These are phyloP conservation scores for Rhopilema esculentum DNA, from an alignment of 30 jellyfish, hydroid and myxozoan genomes.

Conservation along the genomic window DNA sequence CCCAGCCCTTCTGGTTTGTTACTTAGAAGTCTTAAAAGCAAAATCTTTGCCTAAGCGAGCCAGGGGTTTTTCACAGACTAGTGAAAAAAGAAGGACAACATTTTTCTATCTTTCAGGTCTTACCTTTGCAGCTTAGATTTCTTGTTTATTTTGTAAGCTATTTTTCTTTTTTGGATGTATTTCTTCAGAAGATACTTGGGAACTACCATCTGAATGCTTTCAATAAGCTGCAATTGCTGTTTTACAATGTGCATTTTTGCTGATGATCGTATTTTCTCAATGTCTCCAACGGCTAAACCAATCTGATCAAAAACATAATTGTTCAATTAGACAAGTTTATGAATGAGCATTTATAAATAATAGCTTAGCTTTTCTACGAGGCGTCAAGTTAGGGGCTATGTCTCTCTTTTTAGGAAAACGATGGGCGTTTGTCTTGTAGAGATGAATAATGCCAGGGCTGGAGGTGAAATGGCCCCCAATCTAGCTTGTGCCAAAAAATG, in stretches of 20 bases:
- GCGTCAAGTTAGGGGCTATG: too few relatives aligned
- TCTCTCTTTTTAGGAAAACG: too few relatives aligned
- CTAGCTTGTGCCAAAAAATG: too few relatives aligned
- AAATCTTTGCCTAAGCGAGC: too few relatives aligned
- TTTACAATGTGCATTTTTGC: constrained; percentile 2
- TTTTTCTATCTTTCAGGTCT: neutral
- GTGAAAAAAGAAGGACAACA: too few relatives aligned
- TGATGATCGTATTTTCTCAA: constrained; percentile 13
- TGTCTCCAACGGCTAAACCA: constrained; percentile 39
- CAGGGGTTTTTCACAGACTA: too few relatives aligned
- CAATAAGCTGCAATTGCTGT: constrained; percentile 16
- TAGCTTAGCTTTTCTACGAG: too few relatives aligned
- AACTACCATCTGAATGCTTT: neutral
- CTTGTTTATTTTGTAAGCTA: constrained; percentile 6
- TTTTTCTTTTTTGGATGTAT: neutral
- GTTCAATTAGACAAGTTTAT: neutral
- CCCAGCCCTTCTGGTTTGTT: too few relatives aligned
- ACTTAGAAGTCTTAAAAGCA: too few relatives aligned
- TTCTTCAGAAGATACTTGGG: neutral
- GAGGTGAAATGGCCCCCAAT: too few relatives aligned
- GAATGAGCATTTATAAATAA: neutral
- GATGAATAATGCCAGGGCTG: too few relatives aligned
- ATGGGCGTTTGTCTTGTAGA: too few relatives aligned
- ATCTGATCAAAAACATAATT: neutral
- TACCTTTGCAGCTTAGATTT: constrained; percentile 10